phyloP scores from a whole-genome alignment of 2,797 vertebrate species.

The Phataginus tetradactyla region DNA sequence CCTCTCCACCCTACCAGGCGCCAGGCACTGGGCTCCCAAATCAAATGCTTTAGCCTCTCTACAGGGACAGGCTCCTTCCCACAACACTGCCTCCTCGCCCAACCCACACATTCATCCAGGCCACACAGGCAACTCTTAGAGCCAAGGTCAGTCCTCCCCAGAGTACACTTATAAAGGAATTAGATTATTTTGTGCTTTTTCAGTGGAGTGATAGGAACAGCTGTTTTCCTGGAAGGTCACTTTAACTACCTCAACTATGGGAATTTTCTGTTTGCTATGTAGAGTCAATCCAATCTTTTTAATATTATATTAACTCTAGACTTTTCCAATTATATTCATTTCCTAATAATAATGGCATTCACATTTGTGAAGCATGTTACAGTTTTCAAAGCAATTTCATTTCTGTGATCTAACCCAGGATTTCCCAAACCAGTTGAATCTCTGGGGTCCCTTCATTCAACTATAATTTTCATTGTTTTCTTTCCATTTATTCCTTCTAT shows the following conservation, averaged over 20 bases:
- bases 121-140: background rate
- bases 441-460: background rate
- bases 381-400: slow-evolving; percentile 45
- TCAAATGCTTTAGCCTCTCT: background rate
- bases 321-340: slow-evolving; percentile 43
- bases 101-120: background rate
- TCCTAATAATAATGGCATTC: slow-evolving; percentile 20
- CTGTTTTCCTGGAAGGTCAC: slow-evolving; percentile 16
- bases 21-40: background rate
- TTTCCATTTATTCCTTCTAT: background rate
- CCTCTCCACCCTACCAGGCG: background rate
- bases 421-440: slow-evolving; percentile 18
- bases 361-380: background rate
- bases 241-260: slow-evolving; percentile 15
- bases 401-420: slow-evolving; percentile 18
- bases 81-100: background rate
- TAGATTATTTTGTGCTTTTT: background rate
- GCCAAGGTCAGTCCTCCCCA: background rate
- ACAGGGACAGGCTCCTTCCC: background rate
- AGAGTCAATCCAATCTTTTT: slow-evolving; percentile 16
- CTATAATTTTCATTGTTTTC: background rate
- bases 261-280: slow-evolving; percentile 34
- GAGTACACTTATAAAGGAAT: background rate
- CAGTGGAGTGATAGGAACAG: background rate
- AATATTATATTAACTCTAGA: slow-evolving; percentile 32